Percentiles rank a stretch among this genome's conserved stretches.
phyloP scores from a whole-genome alignment of 2,888 invertebrate genomes.

The Epicampocera succincta region DNA sequence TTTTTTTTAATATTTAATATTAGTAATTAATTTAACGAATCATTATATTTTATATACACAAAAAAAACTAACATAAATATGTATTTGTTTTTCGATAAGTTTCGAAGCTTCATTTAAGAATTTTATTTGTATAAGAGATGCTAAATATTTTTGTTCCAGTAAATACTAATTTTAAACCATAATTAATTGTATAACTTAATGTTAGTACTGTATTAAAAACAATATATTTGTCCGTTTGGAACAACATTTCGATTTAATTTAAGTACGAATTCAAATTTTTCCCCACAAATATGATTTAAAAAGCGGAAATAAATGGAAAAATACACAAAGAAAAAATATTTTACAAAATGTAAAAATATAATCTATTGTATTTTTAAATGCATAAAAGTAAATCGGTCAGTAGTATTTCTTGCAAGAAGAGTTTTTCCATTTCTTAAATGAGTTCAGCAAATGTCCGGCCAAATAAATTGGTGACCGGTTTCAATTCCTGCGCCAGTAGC shows the following conservation, averaged over 20 bases:
- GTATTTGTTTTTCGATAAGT: constrained; percentile 37
- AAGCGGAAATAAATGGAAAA: constrained; percentile 41
- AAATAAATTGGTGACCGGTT: no score
- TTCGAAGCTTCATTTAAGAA: constrained; percentile 12
- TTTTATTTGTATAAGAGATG: not conserved
- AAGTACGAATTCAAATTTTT: constrained; percentile 50
- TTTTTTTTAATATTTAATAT: no score
- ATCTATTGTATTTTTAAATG: no score
- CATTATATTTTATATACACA: not conserved
- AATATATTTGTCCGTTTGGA: constrained; percentile 44
- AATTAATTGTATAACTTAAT: constrained; percentile 44
- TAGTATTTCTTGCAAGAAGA: no score
- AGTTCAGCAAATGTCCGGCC: no score
- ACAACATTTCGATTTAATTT: constrained; percentile 49
- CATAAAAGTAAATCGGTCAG: no score
- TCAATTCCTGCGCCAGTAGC: no score
- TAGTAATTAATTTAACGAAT: no score
- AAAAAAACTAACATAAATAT: constrained; percentile 1
- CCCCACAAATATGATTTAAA: constrained; percentile 49
- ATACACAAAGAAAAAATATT: constrained; percentile 38
- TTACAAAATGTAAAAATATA: constrained; percentile 10
- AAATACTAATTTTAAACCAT: not conserved
- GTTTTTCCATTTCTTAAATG: no score
- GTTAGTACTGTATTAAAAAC: constrained; percentile 40
- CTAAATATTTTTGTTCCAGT: constrained; percentile 20